phyloP scores from a whole-genome alignment of 2,113 vertebrate species.

The Dasyornis broadbenti region DNA sequence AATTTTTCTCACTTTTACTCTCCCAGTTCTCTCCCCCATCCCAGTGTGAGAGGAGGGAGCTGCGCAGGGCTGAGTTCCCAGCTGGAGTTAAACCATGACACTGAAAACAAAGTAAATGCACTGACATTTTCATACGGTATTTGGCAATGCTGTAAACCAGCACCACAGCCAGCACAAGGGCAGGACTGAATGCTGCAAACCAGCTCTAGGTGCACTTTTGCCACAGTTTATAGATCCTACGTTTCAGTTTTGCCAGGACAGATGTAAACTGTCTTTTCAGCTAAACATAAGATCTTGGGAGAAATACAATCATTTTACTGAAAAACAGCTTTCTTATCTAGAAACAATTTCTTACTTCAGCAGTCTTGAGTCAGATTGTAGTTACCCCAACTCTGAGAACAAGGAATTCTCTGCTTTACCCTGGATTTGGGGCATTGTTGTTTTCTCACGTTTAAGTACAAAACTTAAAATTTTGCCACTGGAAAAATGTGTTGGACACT shows the following conservation, averaged over 20 bases:
- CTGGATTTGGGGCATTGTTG: neutral
- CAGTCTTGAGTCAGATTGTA: neutral
- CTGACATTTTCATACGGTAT: neutral
- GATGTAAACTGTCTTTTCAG: neutral
- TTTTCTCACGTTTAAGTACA: neutral
- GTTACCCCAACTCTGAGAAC: neutral
- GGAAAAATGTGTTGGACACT: neutral
- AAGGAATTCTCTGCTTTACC: neutral
- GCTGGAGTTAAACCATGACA: neutral
- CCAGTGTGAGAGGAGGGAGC: neutral
- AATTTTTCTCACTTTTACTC: neutral
- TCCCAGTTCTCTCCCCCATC: neutral
- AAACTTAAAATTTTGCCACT: neutral
- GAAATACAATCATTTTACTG: neutral
- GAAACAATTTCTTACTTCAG: neutral
- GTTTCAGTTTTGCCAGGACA: neutral
- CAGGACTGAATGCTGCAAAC: neutral
- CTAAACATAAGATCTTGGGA: neutral
- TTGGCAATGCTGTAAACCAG: neutral
- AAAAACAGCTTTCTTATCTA: neutral
- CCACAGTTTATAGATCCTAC: neutral
- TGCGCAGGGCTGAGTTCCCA: neutral
- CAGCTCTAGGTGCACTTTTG: neutral
- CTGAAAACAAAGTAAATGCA: neutral
- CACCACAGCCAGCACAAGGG: neutral